Evolutionary conservation across 92 coral and sea anemone genomes (phyloP).

Genomic region (Nematostella vectensis): DNA sequence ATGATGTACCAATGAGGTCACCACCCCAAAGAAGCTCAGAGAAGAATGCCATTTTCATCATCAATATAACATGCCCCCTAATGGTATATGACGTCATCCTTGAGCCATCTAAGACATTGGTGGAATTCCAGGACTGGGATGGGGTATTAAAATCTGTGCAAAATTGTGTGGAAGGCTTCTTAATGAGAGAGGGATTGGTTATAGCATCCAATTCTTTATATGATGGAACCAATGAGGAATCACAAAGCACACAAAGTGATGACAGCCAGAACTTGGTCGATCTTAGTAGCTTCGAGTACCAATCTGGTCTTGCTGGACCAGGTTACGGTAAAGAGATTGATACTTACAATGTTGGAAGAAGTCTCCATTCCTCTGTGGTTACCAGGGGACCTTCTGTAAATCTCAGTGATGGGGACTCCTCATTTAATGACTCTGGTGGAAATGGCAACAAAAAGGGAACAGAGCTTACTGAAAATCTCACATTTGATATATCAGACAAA

Average conservation of each 20-base stretch:
- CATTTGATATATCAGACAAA: too few relatives aligned
- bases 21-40: constrained; percentile 52
- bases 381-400: constrained; percentile 31
- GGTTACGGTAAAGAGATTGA: constrained; percentile 30
- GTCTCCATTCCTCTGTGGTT: constrained; percentile 80
- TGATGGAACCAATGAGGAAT: neutral
- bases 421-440: too few relatives aligned
- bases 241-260: constrained; percentile 6
- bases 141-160: constrained; percentile 49
- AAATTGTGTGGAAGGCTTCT: constrained; percentile 55
- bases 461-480: too few relatives aligned
- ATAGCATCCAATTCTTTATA: constrained; percentile 16
- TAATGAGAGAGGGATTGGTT: constrained; percentile 30
- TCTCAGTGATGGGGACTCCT: too few relatives aligned
- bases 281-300: constrained; percentile 13
- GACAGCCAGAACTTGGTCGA: constrained; percentile 4
- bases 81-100: constrained; percentile 75
- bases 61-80: constrained; percentile 60
- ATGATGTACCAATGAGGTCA: neutral
- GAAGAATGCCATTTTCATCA: constrained; percentile 66
- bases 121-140: constrained; percentile 94
- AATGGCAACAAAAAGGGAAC: too few relatives aligned
- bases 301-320: neutral
- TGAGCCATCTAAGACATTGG: constrained; percentile 89
- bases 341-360: constrained; percentile 50